Base-by-base conservation (phyloP, 1,140 invertebrate species). In the Zaprionus tsacasi region DNA sequence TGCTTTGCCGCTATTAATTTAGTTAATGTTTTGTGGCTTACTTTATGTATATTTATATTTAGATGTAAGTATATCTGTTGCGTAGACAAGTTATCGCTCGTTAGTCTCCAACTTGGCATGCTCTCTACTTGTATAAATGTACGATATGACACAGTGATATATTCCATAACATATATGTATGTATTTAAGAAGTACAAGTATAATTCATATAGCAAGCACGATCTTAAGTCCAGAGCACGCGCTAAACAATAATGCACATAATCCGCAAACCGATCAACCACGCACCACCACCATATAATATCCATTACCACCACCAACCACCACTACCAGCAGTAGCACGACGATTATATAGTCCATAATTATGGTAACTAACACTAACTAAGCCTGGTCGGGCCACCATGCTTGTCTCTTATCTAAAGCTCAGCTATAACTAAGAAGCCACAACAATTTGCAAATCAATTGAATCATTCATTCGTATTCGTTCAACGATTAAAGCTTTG, bases 101-200 rank as follows among this genome's bases (percentile, higher is more conserved):
- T 57, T 70, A 54, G 50, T 55, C 33, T 43, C 60, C 70, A 66
- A 80, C 69, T 85, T 75, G 70, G 64, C 73, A 65, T 76, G 35
- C 55, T 27, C 55, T 27, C 78, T 85, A 79, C 69, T 79, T 76
- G 72, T 81, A 82, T 91, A 89, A 91, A 89, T 91, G 82, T 89
- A 90, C 86, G 86, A 90, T 90, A 90, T 90, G 86, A 90, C 85
- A 89, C 78, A 89, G 86, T 89, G 85, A 89, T 89, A 89, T 89
- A 89, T 85, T 85, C 68, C 75, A 77, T 89, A 85, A 80, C 78
- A 78, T 88, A 89, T 86, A 63, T 21, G 21, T 21, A 21, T 75
- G 21, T 21, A 21, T 75, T 78, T 66, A 45, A 74, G 61, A 88
- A 89, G 73, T 88, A 88, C 83, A 88, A 78, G 66, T 82, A 78